A percentile compares a stretch with the other conserved stretches of the same genome.
phyloP scores from a whole-genome alignment of 2,113 vertebrate species.

The Meleagris gallopavo region DNA sequence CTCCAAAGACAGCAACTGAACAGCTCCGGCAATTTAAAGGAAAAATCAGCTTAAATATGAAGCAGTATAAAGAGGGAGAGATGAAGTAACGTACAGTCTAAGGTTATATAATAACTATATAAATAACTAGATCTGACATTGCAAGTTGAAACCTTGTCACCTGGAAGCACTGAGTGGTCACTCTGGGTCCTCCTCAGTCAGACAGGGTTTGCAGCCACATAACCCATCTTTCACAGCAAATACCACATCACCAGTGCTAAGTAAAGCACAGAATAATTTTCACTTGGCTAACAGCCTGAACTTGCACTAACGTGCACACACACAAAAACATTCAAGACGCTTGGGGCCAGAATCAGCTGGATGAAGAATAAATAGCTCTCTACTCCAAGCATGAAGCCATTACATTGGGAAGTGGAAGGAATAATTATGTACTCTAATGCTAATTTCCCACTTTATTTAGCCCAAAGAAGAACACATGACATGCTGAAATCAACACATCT shows the following conservation, averaged over 20 bases:
- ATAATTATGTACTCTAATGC: background rate
- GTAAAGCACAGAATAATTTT: background rate
- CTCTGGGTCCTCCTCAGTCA: background rate
- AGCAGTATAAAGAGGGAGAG: background rate
- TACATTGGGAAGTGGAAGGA: rapidly evolving
- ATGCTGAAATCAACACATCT: rapidly evolving
- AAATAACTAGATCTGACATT: background rate
- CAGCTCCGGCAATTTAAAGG: background rate
- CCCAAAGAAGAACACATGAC: rapidly evolving
- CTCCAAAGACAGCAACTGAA: background rate
- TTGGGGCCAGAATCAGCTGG: background rate
- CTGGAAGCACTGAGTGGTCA: background rate
- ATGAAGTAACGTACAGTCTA: background rate
- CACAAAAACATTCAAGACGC: background rate
- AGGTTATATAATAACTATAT: background rate
- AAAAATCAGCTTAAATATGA: background rate
- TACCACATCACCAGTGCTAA: background rate
- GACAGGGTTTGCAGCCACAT: background rate
- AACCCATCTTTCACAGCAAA: background rate
- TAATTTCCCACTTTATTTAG: background rate
- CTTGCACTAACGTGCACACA: background rate
- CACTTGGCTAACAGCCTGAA: rapidly evolving
- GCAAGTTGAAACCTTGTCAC: background rate
- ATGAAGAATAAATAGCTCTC: background rate
- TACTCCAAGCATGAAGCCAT: rapidly evolving